Evolutionary conservation across 2,888 invertebrate species (phyloP).

Genomic region (Caenorhabditis panamensis): DNA sequence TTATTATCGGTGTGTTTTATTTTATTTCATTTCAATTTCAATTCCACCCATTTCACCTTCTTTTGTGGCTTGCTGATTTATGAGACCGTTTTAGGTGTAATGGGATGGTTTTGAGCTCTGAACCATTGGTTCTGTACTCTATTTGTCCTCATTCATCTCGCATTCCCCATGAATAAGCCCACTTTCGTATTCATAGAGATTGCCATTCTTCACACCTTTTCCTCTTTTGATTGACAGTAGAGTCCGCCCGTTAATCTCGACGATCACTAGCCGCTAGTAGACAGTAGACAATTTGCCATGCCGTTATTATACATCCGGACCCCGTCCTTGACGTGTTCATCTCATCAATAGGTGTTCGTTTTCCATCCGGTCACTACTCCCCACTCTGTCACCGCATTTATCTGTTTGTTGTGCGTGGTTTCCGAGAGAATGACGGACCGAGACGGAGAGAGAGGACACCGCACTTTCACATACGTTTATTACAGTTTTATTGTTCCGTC

Average conservation of each 20-base stretch:
- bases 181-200: constrained; percentile 37
- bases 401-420: constrained; percentile 44
- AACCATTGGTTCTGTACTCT: neutral
- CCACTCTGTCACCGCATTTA: constrained; percentile 30
- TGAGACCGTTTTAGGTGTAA: too few species aligned
- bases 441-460: neutral
- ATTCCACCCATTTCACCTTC: too few species aligned
- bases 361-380: constrained; percentile 36
- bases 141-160: neutral
- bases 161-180: neutral
- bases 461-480: constrained; percentile 43
- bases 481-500: constrained; percentile 57
- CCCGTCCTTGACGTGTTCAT: constrained; percentile 54
- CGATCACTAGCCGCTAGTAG: constrained; percentile 15
- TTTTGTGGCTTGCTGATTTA: constrained; percentile 3
- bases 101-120: neutral
- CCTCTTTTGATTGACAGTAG: constrained; percentile 25
- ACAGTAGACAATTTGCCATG: constrained; percentile 35
- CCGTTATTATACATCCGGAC: constrained; percentile 3
- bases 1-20: constrained; percentile 39
- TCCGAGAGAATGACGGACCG: neutral
- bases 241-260: constrained; percentile 25
- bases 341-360: constrained; percentile 38
- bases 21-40: constrained; percentile 38
- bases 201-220: constrained; percentile 26